phyloP scores from a whole-genome alignment of 2,888 invertebrate species.

The Nephrotoma guestfalica region DNA sequence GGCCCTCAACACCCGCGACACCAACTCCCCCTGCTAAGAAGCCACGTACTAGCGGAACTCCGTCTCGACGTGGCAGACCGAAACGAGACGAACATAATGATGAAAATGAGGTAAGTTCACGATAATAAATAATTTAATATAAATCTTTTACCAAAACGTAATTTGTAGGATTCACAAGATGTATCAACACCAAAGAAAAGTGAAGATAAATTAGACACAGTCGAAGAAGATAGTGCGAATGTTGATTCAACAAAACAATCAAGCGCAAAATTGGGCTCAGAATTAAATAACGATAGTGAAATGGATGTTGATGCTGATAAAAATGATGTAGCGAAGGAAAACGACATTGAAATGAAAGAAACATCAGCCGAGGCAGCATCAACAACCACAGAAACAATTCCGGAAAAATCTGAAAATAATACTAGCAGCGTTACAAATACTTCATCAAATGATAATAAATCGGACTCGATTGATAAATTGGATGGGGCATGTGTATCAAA shows the following conservation, averaged over 20 bases:
- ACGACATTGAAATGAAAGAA: conserved; percentile 6
- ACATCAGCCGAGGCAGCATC: background rate
- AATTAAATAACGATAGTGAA: conserved; percentile 1
- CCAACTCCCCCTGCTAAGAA: conserved; percentile 27
- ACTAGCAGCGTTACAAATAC: background rate
- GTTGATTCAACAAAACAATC: background rate
- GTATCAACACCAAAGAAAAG: background rate
- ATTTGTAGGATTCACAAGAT: background rate
- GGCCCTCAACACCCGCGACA: conserved; percentile 21
- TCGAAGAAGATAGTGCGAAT: background rate
- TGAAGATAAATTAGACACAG: conserved; percentile 5
- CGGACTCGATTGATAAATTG: background rate
- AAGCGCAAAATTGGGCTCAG: conserved; percentile 2
- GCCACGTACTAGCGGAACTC: conserved; percentile 20
- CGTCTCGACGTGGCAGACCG: conserved; percentile 22
- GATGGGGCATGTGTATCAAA: background rate
- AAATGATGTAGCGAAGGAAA: conserved; percentile 15
- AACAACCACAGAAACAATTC: background rate
- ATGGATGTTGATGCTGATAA: conserved; percentile 11
- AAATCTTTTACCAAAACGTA: too few species aligned
- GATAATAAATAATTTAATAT: background rate
- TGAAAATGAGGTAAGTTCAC: background rate
- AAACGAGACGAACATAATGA: conserved; percentile 17
- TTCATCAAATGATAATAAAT: background rate
- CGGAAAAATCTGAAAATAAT: background rate